These are phyloP conservation scores for Poecile montanus DNA, from an alignment of 2,797 vertebrate species.

Conservation along the genomic window DNA sequence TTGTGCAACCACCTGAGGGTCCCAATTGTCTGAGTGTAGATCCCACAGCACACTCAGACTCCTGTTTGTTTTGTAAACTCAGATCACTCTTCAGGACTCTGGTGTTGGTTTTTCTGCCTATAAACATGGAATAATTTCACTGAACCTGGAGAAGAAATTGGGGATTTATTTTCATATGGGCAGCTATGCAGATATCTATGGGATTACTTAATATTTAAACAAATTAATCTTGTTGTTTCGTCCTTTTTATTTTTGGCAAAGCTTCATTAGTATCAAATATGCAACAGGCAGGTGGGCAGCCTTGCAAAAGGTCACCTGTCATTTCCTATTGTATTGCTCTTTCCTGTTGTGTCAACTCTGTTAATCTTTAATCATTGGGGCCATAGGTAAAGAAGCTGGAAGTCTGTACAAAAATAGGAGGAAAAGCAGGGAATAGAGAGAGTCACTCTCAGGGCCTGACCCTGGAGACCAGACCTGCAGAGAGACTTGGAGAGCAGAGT, in stretches of 20 bases:
- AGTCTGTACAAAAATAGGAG: not conserved
- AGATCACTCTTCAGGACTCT: not conserved
- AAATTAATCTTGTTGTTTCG: not conserved
- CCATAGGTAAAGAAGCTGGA: not conserved
- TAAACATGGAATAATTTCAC: conserved; percentile 13
- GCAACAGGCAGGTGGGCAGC: conserved; percentile 9
- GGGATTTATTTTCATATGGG: not conserved
- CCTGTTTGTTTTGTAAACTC: conserved; percentile 21
- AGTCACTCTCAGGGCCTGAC: not conserved
- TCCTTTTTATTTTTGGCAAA: conserved; percentile 7
- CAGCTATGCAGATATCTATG: not conserved
- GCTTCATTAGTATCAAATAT: conserved; percentile 28
- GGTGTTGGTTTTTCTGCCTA: not conserved
- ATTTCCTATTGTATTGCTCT: not conserved
- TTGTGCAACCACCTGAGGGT: not conserved
- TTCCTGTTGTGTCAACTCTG: not conserved
- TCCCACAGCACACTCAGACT: not conserved
- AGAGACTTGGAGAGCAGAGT: not conserved
- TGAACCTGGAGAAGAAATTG: not conserved
- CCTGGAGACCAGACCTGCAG: not conserved
- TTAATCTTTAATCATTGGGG: conserved; percentile 23
- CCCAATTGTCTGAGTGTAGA: not conserved
- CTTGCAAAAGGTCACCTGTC: conserved; percentile 34
- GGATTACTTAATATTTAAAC: conserved; percentile 25
- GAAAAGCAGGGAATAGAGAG: not conserved